Evolutionary conservation across 1,140 invertebrate genomes (phyloP).

Genomic region (Lepidurus couesii): DNA sequence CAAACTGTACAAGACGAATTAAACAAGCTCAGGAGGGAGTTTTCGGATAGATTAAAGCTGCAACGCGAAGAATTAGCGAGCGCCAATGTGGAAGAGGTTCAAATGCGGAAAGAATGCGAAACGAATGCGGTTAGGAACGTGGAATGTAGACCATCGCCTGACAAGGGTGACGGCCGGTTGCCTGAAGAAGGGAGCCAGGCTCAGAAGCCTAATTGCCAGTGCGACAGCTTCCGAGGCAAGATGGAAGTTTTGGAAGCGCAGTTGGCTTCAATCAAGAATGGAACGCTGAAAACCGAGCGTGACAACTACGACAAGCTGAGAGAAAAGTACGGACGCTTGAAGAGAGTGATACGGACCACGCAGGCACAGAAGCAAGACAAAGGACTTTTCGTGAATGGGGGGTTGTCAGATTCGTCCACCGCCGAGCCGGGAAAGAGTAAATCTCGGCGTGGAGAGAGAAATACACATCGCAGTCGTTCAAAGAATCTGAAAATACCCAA

Average conservation of each 20-base stretch:
- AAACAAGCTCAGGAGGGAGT: neutral
- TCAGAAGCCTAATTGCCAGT: neutral
- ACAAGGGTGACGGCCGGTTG: neutral
- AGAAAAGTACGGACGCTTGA: neutral
- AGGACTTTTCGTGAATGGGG: neutral
- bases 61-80: neutral
- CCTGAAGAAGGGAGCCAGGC: neutral
- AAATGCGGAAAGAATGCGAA: neutral
- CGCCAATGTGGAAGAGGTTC: neutral
- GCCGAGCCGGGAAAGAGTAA: neutral
- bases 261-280: neutral
- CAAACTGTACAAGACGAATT: neutral
- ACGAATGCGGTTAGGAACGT: neutral
- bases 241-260: conserved; percentile 13
- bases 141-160: neutral
- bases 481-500: neutral
- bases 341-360: neutral
- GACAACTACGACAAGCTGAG: neutral
- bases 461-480: neutral
- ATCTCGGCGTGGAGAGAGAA: neutral
- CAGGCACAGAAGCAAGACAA: neutral
- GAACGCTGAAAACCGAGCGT: neutral
- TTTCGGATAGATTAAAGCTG: neutral
- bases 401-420: neutral
- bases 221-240: neutral